Percentiles rank a stretch among this genome's conserved stretches.
Evolutionary conservation across 2,888 invertebrate genomes (phyloP).

Genomic region (Chymomyza procnemis): DNA sequence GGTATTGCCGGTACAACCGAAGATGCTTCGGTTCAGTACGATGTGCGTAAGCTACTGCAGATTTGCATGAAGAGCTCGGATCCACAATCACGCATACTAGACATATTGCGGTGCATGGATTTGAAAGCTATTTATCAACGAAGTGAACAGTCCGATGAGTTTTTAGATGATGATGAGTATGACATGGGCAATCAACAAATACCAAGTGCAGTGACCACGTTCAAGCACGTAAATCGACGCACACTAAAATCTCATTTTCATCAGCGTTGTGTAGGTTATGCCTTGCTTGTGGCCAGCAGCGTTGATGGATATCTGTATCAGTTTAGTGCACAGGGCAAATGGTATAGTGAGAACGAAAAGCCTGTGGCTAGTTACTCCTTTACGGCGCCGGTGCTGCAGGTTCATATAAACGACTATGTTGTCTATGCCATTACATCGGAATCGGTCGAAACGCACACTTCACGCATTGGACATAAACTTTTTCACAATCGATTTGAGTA

Average conservation of each 20-base stretch:
- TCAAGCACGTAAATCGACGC: conserved; percentile 68
- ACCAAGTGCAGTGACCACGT: conserved; percentile 68
- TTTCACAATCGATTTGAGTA: conserved; percentile 79
- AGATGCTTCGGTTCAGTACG: conserved; percentile 74
- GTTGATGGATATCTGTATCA: conserved; percentile 87
- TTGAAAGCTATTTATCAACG: conserved; percentile 77
- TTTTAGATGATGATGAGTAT: conserved; percentile 58
- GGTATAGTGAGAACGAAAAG: conserved; percentile 79
- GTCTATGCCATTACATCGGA: conserved; percentile 87
- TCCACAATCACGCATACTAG: conserved; percentile 71
- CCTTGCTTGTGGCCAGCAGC: conserved; percentile 78
- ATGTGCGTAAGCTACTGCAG: conserved; percentile 74
- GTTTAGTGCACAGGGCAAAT: conserved; percentile 80
- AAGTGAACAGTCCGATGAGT: conserved; percentile 51
- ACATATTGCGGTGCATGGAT: conserved; percentile 77
- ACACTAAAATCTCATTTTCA: conserved; percentile 81
- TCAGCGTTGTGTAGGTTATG: conserved; percentile 80
- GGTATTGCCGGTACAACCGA: conserved; percentile 68
- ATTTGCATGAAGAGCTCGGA: conserved; percentile 76
- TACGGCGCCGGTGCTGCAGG: conserved; percentile 84
- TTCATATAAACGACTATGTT: conserved; percentile 84
- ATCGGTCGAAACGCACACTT: conserved; percentile 87
- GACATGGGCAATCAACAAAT: conserved; percentile 76
- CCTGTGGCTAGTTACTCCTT: conserved; percentile 85
- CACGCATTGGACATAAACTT: conserved; percentile 82